Percentiles rank a stretch among this genome's conserved stretches.
These are phyloP conservation scores for Phyllotis vaccarum DNA, from an alignment of 2,797 vertebrate species.

Conservation along the genomic window DNA sequence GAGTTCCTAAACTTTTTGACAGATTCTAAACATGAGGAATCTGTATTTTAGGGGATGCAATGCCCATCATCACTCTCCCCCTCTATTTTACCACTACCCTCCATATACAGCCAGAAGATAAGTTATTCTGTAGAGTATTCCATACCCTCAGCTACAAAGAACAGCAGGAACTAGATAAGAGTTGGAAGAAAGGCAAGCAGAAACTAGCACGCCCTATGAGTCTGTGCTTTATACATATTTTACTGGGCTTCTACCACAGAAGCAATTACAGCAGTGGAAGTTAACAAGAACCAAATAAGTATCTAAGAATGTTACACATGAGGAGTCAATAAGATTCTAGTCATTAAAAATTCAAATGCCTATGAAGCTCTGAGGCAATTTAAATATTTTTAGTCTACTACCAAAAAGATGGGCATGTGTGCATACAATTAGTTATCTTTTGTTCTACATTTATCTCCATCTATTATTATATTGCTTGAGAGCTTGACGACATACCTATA, in stretches of 20 bases:
- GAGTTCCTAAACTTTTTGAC: background rate
- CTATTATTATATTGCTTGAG: background rate
- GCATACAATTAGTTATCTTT: background rate
- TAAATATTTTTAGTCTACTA: constrained; percentile 41
- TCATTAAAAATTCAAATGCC: constrained; percentile 63
- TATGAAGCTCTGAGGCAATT: constrained; percentile 20
- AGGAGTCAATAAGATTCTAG: constrained; percentile 15
- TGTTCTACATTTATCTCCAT: background rate
- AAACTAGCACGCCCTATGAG: background rate
- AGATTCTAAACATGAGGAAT: background rate
- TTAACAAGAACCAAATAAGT: constrained; percentile 60
- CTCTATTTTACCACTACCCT: background rate
- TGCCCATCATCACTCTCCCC: too few relatives aligned
- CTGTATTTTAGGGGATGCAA: background rate
- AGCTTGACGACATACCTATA: constrained; percentile 9
- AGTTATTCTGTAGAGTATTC: background rate
- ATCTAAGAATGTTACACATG: constrained; percentile 11
- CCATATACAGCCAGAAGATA: background rate
- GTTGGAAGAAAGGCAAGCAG: background rate
- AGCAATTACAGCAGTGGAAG: constrained; percentile 1
- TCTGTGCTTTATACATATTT: constrained; percentile 34
- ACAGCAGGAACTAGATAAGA: background rate
- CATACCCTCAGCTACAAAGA: background rate
- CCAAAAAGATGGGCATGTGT: background rate
- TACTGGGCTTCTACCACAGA: constrained; percentile 33